Evolutionary conservation across 2,797 vertebrate species (phyloP), one percentile per base, ranked within the genome.

Genomic region (Pseudotriccus pelzelni): DNA sequence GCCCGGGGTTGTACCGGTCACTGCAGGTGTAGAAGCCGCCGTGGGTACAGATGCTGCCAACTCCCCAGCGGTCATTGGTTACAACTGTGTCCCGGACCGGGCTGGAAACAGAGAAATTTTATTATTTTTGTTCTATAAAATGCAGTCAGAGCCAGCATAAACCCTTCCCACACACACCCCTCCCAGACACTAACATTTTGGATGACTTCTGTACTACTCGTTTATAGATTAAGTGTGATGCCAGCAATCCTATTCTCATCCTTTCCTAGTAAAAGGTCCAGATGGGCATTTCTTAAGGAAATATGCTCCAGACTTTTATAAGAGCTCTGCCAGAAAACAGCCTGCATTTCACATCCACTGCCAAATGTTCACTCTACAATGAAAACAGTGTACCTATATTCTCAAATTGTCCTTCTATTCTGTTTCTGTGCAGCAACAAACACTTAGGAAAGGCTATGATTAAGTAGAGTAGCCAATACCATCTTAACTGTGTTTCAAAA

Each of bases 61-160:
- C 66, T 63, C 98, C 99, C 99, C 99, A 99, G 9, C 99, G 99
- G 89, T 99, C 99, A 22, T 99, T 99, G 18, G 99, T 99, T 96
- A 99, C 99, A 27, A 99, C 98, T 0, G 98, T 98, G 84, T 99
- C 98, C 60, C 98, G 97, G n/a, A 99, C 99, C 2, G 99, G 99
- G 96, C 99, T 99, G 97, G 60, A 96, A 83, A 93, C 74, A 94
- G 16, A 68, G 53, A 79, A 58, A 47, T 27, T 44, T 21, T 22
- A 30, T 18, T 4, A 13, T 16, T 44, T 87, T 67, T 81, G 6
- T 46, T 69, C 34, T 43, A 21, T 4, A 8, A 53, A 85, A 62
- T 0, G 0, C 10, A 5, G 28, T 55, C 67, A 67, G 5, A 60
- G 67, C 21, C 66, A 66, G 12, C 0, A 0, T 24, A 70, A 82